Percentiles rank a stretch among this genome's conserved stretches.
Evolutionary conservation across 2,113 vertebrate species (phyloP).

Genomic region (Onychostruthus taczanowskii): DNA sequence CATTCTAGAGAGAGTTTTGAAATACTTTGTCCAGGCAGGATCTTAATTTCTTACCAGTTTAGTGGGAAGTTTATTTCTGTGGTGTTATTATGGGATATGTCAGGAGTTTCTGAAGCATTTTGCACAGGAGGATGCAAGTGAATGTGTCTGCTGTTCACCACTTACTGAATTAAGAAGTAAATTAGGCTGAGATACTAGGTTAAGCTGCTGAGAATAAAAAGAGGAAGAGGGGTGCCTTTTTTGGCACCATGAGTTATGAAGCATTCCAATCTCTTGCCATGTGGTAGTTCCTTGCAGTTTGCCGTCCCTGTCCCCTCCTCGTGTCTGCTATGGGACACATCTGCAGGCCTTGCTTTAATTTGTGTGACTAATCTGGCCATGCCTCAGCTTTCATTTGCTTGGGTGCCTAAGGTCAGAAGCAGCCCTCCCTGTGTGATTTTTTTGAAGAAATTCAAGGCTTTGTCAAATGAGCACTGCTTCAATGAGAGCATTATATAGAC

Average conservation of each 20-base stretch:
- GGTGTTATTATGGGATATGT: neutral
- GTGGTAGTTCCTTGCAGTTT: neutral
- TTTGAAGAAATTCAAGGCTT: neutral
- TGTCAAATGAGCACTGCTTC: neutral
- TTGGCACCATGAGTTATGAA: accelerated
- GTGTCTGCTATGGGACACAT: neutral
- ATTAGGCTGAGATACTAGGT: neutral
- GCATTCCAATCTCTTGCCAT: neutral
- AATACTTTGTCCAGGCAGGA: neutral
- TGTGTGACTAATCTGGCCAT: accelerated
- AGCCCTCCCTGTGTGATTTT: neutral
- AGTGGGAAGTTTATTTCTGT: neutral
- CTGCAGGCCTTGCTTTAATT: neutral
- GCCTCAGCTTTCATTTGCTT: neutral
- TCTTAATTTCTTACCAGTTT: neutral
- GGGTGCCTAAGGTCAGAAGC: neutral
- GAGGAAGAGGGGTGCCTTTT: neutral
- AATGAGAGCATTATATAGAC: neutral
- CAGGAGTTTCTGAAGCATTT: neutral
- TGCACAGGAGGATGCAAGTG: neutral
- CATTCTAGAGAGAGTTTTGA: neutral
- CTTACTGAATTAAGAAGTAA: neutral
- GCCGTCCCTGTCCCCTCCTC: neutral
- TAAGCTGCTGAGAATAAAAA: neutral
- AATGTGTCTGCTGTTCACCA: neutral